These are phyloP conservation scores for Mus pahari DNA, from an alignment of 2,113 vertebrate genomes.

Conservation along the genomic window DNA sequence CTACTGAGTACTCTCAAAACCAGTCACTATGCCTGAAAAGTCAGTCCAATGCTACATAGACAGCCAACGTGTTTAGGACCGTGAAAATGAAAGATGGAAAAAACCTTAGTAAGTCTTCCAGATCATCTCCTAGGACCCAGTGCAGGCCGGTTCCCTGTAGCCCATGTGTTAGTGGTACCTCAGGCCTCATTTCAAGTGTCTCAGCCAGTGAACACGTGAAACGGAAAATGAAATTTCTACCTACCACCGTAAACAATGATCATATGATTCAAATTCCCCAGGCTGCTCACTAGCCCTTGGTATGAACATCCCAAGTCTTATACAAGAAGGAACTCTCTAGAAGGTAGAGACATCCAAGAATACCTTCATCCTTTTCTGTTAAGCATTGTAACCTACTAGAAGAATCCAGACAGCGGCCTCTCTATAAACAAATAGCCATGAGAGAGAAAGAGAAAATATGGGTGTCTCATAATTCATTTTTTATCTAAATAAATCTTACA, in stretches of 20 bases:
- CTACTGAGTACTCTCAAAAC: constrained; percentile 46
- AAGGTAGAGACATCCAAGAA: constrained; percentile 28
- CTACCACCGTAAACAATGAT: not conserved
- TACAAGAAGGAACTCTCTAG: constrained; percentile 59
- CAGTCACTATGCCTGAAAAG: constrained; percentile 54
- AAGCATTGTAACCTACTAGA: not conserved
- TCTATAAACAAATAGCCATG: not conserved
- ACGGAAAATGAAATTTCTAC: not conserved
- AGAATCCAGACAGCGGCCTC: not conserved
- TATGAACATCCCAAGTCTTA: not conserved
- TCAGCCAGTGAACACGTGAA: constrained; percentile 53
- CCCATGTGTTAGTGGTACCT: constrained; percentile 48
- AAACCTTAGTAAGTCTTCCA: constrained; percentile 67
- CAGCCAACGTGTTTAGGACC: constrained; percentile 65
- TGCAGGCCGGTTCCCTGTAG: constrained; percentile 27
- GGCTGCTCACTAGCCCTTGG: not conserved
- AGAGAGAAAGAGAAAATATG: not conserved
- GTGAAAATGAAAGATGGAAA: constrained; percentile 74
- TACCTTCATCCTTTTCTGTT: constrained; percentile 9
- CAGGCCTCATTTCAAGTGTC: constrained; percentile 66
- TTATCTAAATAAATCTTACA: constrained; percentile 14
- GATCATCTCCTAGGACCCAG: constrained; percentile 62
- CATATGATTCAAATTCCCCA: not conserved
- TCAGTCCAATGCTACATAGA: constrained; percentile 47
- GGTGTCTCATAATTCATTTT: not conserved